phyloP scores from a whole-genome alignment of 2,113 vertebrate genomes.

The Sinocyclocheilus rhinocerous region DNA sequence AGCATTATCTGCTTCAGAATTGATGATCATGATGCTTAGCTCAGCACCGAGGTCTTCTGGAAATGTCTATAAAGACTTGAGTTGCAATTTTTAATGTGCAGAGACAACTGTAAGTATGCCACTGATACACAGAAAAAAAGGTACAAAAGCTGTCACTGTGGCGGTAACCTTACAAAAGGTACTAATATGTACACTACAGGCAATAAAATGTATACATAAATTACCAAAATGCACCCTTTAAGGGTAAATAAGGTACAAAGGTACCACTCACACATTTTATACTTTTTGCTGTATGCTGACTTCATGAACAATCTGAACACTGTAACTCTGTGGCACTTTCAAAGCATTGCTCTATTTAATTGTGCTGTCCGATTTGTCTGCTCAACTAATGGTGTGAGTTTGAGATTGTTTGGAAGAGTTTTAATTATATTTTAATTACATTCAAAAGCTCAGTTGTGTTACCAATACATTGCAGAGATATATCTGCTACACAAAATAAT shows the following conservation, averaged over 20 bases:
- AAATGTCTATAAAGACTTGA: background rate
- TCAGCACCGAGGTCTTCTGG: background rate
- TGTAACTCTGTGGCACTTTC: background rate
- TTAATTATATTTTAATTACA: background rate
- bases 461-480: background rate
- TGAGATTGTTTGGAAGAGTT: background rate
- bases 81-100: background rate
- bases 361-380: background rate
- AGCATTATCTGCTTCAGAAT: conserved; percentile 14
- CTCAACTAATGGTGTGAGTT: background rate
- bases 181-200: background rate
- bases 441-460: background rate
- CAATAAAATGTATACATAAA: background rate
- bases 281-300: background rate
- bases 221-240: background rate
- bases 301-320: background rate
- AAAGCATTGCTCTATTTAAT: background rate
- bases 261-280: background rate
- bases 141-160: background rate
- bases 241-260: background rate
- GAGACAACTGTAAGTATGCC: background rate
- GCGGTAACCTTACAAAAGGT: background rate
- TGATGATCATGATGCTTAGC: background rate
- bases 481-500: background rate
- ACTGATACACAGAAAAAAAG: background rate